Conservation (phyloP, 2,797 vertebrate genomes). For the Malurus splendens region DNA sequence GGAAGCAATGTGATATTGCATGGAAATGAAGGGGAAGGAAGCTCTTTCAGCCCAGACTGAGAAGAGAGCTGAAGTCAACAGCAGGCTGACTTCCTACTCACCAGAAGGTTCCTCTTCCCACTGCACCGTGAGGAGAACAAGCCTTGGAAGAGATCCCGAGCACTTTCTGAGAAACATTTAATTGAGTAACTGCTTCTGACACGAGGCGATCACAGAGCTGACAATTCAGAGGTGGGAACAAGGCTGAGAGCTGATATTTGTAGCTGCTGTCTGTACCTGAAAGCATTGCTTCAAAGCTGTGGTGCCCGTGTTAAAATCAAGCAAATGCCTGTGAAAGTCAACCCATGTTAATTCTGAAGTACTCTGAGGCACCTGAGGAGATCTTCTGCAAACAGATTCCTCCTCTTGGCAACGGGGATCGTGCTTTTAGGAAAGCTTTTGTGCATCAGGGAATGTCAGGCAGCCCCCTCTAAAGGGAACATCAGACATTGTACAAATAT, state of each 20-base stretch:
- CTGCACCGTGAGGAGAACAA: background rate
- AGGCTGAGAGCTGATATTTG: background rate
- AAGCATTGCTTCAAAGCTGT: background rate
- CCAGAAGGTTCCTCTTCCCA: constrained; percentile 13
- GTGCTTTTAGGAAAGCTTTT: background rate
- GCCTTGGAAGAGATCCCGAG: background rate
- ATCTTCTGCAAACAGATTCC: background rate
- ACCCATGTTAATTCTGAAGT: background rate
- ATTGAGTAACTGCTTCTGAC: background rate
- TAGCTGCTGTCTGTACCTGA: background rate
- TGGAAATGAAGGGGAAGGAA: background rate
- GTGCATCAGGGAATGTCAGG: background rate
- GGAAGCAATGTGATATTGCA: background rate
- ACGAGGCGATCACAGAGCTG: rapidly evolving
- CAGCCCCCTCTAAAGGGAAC: background rate
- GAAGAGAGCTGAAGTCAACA: constrained; percentile 6
- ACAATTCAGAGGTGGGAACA: background rate
- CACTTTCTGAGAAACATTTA: background rate
- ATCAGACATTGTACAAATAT: background rate
- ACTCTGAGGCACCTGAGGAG: background rate
- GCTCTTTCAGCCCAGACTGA: background rate
- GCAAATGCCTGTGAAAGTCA: background rate
- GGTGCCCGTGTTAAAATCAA: background rate
- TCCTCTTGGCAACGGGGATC: background rate
- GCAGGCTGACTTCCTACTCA: constrained; percentile 19